phyloP scores from a whole-genome alignment of 2,113 vertebrate genomes.

The Macheiramphus alcinus region DNA sequence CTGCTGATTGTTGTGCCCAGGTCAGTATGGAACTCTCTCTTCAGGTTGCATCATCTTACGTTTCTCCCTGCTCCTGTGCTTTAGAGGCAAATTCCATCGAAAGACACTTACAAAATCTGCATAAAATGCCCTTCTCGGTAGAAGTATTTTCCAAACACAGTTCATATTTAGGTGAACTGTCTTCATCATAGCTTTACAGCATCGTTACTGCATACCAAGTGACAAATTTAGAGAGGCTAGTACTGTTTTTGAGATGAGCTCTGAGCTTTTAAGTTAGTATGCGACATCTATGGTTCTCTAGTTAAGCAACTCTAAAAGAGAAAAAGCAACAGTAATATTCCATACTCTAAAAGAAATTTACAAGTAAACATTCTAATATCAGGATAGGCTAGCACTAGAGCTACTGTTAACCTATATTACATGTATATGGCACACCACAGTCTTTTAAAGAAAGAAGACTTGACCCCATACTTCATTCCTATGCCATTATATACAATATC shows the following conservation, averaged over 20 bases:
- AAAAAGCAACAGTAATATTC: background rate
- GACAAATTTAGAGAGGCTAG: background rate
- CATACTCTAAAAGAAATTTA: background rate
- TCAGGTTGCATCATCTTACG: background rate
- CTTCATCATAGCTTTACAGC: background rate
- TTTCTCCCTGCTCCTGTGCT: background rate
- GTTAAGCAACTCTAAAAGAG: background rate
- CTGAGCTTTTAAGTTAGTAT: background rate
- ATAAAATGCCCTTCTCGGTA: accelerated
- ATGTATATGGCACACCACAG: background rate
- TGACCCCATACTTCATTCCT: background rate
- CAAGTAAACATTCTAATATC: background rate
- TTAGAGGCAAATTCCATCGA: background rate
- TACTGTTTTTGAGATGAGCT: background rate
- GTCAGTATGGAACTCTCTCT: background rate
- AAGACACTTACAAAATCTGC: background rate
- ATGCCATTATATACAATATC: background rate
- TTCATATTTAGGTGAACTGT: background rate
- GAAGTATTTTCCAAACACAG: background rate
- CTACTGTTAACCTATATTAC: background rate
- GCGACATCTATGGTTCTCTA: background rate
- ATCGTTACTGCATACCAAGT: background rate
- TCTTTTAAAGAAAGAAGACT: background rate
- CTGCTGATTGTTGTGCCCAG: background rate
- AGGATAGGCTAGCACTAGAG: background rate